phyloP scores from a whole-genome alignment of 2,888 invertebrate genomes.

The Parapristionchus giblindavisi region DNA sequence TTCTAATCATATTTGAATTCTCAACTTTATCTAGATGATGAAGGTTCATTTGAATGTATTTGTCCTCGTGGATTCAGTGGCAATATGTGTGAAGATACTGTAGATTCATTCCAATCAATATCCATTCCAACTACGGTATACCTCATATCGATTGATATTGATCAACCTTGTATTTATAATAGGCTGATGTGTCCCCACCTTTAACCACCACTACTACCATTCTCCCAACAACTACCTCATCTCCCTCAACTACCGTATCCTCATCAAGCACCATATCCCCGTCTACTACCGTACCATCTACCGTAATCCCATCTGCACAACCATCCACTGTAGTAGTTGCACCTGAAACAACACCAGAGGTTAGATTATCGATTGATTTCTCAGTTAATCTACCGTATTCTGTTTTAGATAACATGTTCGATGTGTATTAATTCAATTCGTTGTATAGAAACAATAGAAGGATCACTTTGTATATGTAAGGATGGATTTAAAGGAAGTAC shows the following conservation, averaged over 20 bases:
- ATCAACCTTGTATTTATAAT: not conserved
- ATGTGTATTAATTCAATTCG: slow-evolving; percentile 47
- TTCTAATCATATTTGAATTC: too few species aligned
- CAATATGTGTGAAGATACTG: slow-evolving; percentile 30
- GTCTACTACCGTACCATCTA: not conserved
- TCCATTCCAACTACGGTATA: slow-evolving; percentile 10
- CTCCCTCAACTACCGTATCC: too few species aligned
- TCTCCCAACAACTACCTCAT: slow-evolving; percentile 10
- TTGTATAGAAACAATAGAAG: slow-evolving; percentile 48
- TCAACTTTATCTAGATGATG: slow-evolving; percentile 18
- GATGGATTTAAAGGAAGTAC: slow-evolving; percentile 48
- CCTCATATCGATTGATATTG: not conserved
- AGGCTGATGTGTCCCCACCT: not conserved
- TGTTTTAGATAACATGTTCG: slow-evolving; percentile 42
- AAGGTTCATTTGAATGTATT: slow-evolving; percentile 25
- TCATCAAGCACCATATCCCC: not conserved
- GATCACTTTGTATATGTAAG: slow-evolving; percentile 50
- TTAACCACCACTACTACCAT: not conserved
- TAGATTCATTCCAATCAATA: slow-evolving; percentile 14
- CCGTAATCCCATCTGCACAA: too few species aligned
- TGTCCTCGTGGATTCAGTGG: slow-evolving; percentile 32
- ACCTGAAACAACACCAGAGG: not conserved
- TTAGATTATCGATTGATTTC: not conserved
- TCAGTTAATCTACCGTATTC: not conserved
- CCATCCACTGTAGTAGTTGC: too few species aligned